Percentiles rank a stretch among this genome's conserved stretches.
Conservation (phyloP, 2,113 vertebrate genomes). For the Pseudonaja textilis region DNA sequence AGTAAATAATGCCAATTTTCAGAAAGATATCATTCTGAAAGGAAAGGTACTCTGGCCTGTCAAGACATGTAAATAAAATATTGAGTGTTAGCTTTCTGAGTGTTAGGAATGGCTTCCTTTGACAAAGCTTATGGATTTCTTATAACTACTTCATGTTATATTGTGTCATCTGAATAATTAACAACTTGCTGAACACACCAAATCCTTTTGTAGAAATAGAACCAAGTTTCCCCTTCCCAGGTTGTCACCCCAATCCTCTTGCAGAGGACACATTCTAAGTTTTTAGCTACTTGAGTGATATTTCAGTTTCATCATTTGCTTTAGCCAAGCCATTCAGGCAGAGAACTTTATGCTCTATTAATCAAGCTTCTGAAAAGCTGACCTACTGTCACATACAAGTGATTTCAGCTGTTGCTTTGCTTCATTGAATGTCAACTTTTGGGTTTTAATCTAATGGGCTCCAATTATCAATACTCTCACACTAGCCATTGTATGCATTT, state of each 20-base stretch:
- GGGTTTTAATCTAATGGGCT: neutral
- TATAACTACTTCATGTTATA: accelerated
- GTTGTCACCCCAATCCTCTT: neutral
- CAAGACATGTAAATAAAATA: neutral
- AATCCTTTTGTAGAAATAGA: neutral
- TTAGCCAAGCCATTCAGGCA: constrained; percentile 1
- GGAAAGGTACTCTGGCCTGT: accelerated
- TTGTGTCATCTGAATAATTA: neutral
- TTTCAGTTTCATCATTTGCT: constrained; percentile 35
- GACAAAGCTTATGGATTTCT: neutral
- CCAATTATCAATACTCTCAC: constrained; percentile 35
- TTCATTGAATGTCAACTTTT: constrained; percentile 2
- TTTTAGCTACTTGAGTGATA: constrained; percentile 10
- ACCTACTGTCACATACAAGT: neutral
- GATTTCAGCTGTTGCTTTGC: constrained; percentile 35
- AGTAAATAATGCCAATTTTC: constrained; percentile 6
- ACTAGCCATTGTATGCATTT: constrained; percentile 53
- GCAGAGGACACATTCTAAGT: accelerated
- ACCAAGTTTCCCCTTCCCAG: neutral
- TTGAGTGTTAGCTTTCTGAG: accelerated
- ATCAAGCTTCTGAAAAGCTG: constrained; percentile 28
- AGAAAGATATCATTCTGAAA: neutral
- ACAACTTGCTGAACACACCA: neutral
- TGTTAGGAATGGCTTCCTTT: neutral
- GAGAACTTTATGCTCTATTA: constrained; percentile 25